phyloP scores from a whole-genome alignment of 1,140 invertebrate genomes.

The Ruditapes philippinarum region DNA sequence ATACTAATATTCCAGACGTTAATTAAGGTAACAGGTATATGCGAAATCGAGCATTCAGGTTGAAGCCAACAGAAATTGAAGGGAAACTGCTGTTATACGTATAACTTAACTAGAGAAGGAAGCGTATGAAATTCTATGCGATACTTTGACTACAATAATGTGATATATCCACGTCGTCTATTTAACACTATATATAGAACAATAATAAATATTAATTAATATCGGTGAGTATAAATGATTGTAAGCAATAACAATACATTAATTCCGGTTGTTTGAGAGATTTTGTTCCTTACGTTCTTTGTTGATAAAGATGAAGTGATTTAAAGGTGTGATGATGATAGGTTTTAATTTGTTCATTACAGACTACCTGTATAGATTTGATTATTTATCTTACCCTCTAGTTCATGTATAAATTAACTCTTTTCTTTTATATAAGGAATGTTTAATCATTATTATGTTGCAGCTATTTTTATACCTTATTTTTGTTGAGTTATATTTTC shows the following conservation, averaged over 20 bases:
- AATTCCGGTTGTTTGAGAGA: background rate
- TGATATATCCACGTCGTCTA: conserved; percentile 32
- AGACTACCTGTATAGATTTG: background rate
- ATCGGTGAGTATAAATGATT: background rate
- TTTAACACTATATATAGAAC: conserved; percentile 19
- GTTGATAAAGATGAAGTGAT: too few relatives aligned
- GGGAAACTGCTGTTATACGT: background rate
- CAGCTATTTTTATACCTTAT: conserved; percentile 37
- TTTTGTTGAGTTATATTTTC: conserved; percentile 26
- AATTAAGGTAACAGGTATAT: too few relatives aligned
- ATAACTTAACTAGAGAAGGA: too few relatives aligned
- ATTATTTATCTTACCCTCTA: background rate
- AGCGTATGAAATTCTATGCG: too few relatives aligned
- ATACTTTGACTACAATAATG: background rate
- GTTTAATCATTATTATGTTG: conserved; percentile 37
- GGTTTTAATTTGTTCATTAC: conserved; percentile 1
- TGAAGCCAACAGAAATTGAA: background rate
- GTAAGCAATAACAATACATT: background rate
- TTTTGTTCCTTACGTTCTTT: too few relatives aligned
- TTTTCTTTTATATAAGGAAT: conserved; percentile 35
- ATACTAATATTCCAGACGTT: too few relatives aligned
- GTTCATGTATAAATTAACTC: background rate
- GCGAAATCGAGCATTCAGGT: too few relatives aligned
- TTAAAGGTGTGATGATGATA: too few relatives aligned
- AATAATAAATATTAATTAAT: conserved; percentile 18